Evolutionary conservation across 2,888 invertebrate species (phyloP).

Genomic region (Drosophila meridionalis): DNA sequence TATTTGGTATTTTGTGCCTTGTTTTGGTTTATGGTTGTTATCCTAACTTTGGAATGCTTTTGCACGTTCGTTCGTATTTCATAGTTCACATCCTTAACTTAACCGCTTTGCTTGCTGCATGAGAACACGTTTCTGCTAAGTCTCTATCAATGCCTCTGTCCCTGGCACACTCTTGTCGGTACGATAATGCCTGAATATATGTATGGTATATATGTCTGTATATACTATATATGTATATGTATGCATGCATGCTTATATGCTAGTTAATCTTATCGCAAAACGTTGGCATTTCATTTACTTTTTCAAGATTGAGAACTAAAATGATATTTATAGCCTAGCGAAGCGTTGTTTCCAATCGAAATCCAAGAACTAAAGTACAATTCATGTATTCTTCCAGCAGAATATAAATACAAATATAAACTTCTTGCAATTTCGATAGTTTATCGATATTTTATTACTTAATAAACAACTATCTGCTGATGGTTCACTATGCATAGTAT

Average conservation of each 20-base stretch:
- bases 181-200: background rate
- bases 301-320: slow-evolving; percentile 17
- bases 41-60: background rate
- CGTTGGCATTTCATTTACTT: slow-evolving; percentile 3
- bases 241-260: background rate
- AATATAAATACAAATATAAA: background rate
- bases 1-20: slow-evolving; percentile 1
- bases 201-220: background rate
- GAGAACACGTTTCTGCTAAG: slow-evolving; percentile 1
- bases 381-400: background rate
- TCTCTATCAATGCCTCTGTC: slow-evolving; percentile 10
- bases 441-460: background rate
- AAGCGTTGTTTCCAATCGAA: slow-evolving; percentile 5
- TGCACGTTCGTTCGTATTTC: slow-evolving; percentile 27
- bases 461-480: background rate
- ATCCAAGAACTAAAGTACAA: background rate
- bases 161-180: slow-evolving; percentile 30
- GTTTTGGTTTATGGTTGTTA: background rate
- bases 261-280: slow-evolving; percentile 27
- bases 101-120: slow-evolving; percentile 23
- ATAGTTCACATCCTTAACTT: slow-evolving; percentile 11
- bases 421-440: background rate
- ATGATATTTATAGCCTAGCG: background rate
- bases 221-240: background rate
- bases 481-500: no score